Evolutionary conservation across 2,888 invertebrate species (phyloP).

Genomic region (Tribolium freemani): DNA sequence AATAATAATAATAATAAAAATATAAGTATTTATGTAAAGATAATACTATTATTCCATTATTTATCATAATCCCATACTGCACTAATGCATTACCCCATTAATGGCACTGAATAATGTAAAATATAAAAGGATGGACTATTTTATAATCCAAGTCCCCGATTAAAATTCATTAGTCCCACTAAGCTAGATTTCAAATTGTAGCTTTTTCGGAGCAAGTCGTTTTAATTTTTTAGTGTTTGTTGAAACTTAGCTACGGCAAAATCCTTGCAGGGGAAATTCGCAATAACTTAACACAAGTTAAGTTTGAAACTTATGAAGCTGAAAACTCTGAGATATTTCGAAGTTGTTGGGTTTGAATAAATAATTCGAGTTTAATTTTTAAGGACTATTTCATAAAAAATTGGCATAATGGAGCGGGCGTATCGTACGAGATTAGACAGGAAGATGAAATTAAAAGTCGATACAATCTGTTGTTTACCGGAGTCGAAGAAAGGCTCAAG

Average conservation of each 20-base stretch:
- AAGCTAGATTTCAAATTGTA: background rate
- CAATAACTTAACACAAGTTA: background rate
- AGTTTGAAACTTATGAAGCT: background rate
- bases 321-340: background rate
- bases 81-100: background rate
- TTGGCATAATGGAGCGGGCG: background rate
- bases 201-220: background rate
- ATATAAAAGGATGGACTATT: background rate
- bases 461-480: slow-evolving; percentile 1
- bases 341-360: background rate
- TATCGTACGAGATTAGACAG: no score
- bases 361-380: background rate
- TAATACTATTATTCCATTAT: background rate
- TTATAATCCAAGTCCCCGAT: background rate
- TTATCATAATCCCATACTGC: background rate
- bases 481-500: slow-evolving; percentile 21
- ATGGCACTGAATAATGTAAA: background rate
- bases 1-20: no score
- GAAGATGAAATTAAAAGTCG: no score
- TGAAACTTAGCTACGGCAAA: background rate
- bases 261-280: background rate
- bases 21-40: no score
- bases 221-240: background rate
- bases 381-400: background rate
- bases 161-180: background rate